phyloP scores from a whole-genome alignment of 2,797 vertebrate genomes.

The Lindbergichthys nudifrons region DNA sequence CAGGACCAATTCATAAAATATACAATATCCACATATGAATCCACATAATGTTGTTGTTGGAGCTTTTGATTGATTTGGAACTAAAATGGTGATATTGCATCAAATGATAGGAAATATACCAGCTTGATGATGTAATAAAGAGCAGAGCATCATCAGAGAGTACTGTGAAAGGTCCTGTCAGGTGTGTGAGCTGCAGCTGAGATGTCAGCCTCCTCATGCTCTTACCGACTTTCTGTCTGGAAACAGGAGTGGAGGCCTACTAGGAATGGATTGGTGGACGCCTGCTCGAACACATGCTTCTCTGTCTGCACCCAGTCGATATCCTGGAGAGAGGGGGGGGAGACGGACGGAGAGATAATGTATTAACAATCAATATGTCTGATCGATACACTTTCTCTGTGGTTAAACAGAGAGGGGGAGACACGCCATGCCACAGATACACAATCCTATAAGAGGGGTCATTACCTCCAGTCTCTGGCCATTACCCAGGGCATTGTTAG shows the following conservation, averaged over 20 bases:
- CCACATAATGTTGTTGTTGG: too few relatives aligned
- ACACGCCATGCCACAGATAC: background rate
- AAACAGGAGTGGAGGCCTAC: slow-evolving; percentile 98
- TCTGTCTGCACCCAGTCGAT: slow-evolving; percentile 99
- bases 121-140: background rate
- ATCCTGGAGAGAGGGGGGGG: slow-evolving; percentile 85
- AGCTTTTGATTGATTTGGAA: background rate
- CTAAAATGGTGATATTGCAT: background rate
- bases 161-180: slow-evolving; percentile 9
- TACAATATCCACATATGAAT: too few relatives aligned
- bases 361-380: slow-evolving; percentile 54
- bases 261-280: slow-evolving; percentile 96
- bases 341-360: slow-evolving; percentile 35
- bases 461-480: too few relatives aligned
- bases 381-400: slow-evolving; percentile 42
- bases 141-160: background rate
- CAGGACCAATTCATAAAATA: too few relatives aligned
- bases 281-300: slow-evolving; percentile 99
- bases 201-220: slow-evolving; percentile 11
- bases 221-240: slow-evolving; percentile 98
- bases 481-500: too few relatives aligned
- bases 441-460: too few relatives aligned
- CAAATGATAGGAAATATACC: background rate
- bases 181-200: slow-evolving; percentile 5
- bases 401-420: slow-evolving; percentile 34